Conservation (phyloP, 1,140 invertebrate genomes). For the Phortica variegata region DNA sequence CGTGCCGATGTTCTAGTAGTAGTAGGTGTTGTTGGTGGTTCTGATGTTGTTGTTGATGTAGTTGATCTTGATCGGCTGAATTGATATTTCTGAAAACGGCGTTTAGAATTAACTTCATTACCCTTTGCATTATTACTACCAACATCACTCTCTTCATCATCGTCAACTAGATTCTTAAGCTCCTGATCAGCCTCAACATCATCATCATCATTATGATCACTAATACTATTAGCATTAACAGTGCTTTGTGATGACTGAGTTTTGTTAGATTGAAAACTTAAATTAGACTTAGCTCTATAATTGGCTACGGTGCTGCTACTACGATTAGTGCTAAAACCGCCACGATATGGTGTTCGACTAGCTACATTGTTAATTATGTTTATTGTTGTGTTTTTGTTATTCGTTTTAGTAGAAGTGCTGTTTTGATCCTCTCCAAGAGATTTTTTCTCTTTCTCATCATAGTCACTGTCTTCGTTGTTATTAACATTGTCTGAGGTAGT, state of each 20-base stretch:
- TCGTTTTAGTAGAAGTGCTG: conserved; percentile 12
- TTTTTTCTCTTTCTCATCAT: conserved; percentile 6
- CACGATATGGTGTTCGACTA: conserved; percentile 15
- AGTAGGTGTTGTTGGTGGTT: conserved; percentile 11
- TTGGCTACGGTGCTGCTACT: conserved; percentile 52
- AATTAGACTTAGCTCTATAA: conserved; percentile 36
- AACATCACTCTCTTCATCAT: conserved; percentile 21
- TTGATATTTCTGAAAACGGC: conserved; percentile 57
- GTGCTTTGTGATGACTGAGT: not conserved
- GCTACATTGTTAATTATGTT: conserved; percentile 22
- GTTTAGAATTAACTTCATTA: conserved; percentile 54
- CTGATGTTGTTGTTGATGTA: conserved; percentile 15
- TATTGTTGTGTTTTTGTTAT: conserved; percentile 14
- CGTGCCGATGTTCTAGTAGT: conserved; percentile 7
- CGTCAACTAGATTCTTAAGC: conserved; percentile 27
- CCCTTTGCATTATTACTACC: conserved; percentile 29
- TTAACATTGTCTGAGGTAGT: conserved; percentile 8
- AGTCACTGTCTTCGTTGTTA: conserved; percentile 6
- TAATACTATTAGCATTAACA: conserved; percentile 15
- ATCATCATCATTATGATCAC: conserved; percentile 18
- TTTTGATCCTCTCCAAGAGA: conserved; percentile 9
- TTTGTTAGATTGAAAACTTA: conserved; percentile 14
- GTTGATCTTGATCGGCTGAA: conserved; percentile 40
- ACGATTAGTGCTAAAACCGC: conserved; percentile 24
- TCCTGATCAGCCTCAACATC: conserved; percentile 20